Percentiles rank a stretch among this genome's conserved stretches.
Conservation (phyloP, 1,140 invertebrate species). For the Danaus plexippus region DNA sequence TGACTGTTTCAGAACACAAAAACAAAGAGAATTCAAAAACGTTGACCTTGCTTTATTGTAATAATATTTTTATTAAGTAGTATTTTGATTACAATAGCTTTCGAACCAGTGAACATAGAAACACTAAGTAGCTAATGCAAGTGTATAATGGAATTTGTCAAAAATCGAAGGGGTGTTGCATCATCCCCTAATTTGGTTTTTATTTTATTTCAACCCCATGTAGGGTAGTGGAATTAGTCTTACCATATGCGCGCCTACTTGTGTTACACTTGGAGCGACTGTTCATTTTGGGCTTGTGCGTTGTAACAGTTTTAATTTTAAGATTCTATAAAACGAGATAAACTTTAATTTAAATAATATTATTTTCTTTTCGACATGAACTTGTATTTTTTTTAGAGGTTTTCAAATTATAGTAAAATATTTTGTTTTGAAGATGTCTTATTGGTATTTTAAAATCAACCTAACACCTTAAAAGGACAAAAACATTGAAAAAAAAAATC, state of each 20-base stretch:
- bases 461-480: too few relatives aligned
- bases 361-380: too few relatives aligned
- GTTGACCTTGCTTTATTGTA: constrained; percentile 5
- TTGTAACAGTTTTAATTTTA: constrained; percentile 7
- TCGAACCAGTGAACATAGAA: too few relatives aligned
- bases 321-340: too few relatives aligned
- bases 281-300: constrained; percentile 50
- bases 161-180: constrained; percentile 67
- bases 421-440: too few relatives aligned
- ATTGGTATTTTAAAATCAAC: too few relatives aligned
- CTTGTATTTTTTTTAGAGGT: constrained; percentile 3
- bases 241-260: constrained; percentile 68
- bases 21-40: constrained; percentile 18
- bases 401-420: not conserved
- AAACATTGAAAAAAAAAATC: not conserved
- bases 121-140: constrained; percentile 46
- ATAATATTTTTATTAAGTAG: too few relatives aligned
- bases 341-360: too few relatives aligned
- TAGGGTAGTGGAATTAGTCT: constrained; percentile 60
- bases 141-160: constrained; percentile 67
- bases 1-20: too few relatives aligned
- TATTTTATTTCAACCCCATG: constrained; percentile 60
- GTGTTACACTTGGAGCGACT: constrained; percentile 62
- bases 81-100: too few relatives aligned
- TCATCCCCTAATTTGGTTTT: constrained; percentile 68